A percentile compares a stretch with the other conserved stretches of the same genome.
These are phyloP conservation scores for Anadara kagoshimensis DNA, from an alignment of 1,140 invertebrate genomes.

Conservation along the genomic window DNA sequence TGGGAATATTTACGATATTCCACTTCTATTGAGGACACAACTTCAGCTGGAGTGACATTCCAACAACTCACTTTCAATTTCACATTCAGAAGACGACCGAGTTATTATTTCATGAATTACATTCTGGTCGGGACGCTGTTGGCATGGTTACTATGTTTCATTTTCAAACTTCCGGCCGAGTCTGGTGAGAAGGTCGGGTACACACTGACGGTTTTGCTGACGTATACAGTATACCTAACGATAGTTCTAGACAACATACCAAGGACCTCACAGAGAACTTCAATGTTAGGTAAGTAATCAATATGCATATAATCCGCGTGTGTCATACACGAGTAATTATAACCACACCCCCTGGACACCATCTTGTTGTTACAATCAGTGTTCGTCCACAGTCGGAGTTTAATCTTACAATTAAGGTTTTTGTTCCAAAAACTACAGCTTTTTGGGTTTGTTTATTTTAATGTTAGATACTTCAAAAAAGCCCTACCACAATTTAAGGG, in stretches of 20 bases:
- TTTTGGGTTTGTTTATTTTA: no score
- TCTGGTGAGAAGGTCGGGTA: constrained; percentile 21
- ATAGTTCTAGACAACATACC: constrained; percentile 21
- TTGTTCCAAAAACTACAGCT: no score
- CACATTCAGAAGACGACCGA: background rate
- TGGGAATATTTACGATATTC: constrained; percentile 31
- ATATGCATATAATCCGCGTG: no score
- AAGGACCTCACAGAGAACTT: constrained; percentile 9
- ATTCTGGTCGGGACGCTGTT: constrained; percentile 3
- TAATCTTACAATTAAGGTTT: no score
- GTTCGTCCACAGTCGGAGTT: no score
- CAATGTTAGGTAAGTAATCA: constrained; percentile 11
- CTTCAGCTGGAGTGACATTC: background rate
- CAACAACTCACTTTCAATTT: constrained; percentile 1
- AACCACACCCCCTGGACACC: no score
- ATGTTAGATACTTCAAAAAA: no score
- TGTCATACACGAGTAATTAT: no score
- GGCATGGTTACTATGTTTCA: background rate
- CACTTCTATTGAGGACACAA: background rate
- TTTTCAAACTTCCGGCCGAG: constrained; percentile 10
- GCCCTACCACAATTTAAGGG: no score
- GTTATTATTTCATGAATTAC: constrained; percentile 15
- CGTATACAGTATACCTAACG: constrained; percentile 10
- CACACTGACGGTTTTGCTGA: constrained; percentile 11
- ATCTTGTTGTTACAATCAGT: no score